These are phyloP conservation scores for Dynastes hyllus DNA, from an alignment of 2,888 invertebrate genomes.

Conservation along the genomic window DNA sequence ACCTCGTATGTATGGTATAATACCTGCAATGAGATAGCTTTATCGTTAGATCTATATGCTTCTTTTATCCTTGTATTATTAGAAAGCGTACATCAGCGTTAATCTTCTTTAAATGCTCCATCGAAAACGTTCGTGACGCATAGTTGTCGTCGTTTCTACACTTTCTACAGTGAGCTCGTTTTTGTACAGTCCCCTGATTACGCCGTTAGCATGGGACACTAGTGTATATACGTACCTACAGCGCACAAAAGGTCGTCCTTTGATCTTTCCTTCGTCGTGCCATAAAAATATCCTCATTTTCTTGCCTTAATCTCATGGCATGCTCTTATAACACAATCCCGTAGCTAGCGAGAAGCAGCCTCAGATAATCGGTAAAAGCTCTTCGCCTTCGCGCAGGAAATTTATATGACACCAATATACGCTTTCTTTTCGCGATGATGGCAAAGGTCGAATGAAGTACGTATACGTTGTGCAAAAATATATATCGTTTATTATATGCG, in stretches of 20 bases:
- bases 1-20: too few species aligned
- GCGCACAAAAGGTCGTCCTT: constrained; percentile 25
- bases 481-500: not conserved
- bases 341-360: not conserved
- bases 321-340: constrained; percentile 29
- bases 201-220: constrained; percentile 5
- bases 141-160: not conserved
- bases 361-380: constrained; percentile 21
- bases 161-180: constrained; percentile 2
- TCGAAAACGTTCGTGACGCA: constrained; percentile 4
- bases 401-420: constrained; percentile 29
- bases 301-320: constrained; percentile 43
- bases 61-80: constrained; percentile 2
- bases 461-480: not conserved
- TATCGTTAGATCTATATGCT: not conserved
- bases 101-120: constrained; percentile 28
- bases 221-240: constrained; percentile 1
- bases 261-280: constrained; percentile 31
- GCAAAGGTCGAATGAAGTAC: constrained; percentile 10
- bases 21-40: not conserved
- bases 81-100: constrained; percentile 2
- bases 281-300: constrained; percentile 42
- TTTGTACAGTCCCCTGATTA: constrained; percentile 11
- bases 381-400: constrained; percentile 5
- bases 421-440: constrained; percentile 1